Conservation (phyloP, 2,888 invertebrate species). For the Bugula neritina region DNA sequence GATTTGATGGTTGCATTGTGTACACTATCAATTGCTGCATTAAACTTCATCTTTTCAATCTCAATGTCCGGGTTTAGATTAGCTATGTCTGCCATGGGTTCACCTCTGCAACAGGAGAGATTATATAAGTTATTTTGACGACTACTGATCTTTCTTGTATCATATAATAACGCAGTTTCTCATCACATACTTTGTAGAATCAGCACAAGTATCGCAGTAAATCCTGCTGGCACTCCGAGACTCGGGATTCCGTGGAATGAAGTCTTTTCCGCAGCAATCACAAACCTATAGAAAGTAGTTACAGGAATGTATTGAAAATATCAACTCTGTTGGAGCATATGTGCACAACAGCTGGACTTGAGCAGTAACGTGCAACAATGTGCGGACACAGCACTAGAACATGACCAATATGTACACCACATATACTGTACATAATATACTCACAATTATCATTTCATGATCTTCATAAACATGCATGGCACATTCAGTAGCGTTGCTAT, state of each 20-base stretch:
- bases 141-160: too few species aligned
- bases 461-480: constrained; percentile 16
- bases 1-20: too few species aligned
- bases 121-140: too few species aligned
- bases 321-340: too few species aligned
- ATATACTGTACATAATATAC: too few species aligned
- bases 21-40: background rate
- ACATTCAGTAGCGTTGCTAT: background rate
- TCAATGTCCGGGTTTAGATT: background rate
- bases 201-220: background rate
- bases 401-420: too few species aligned
- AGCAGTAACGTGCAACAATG: too few species aligned
- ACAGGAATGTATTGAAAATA: too few species aligned
- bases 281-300: background rate
- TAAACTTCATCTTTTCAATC: background rate
- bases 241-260: background rate
- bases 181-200: background rate
- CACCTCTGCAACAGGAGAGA: background rate
- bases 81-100: background rate
- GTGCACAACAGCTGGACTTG: too few species aligned
- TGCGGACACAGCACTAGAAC: too few species aligned
- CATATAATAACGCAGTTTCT: too few species aligned
- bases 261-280: background rate
- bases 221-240: background rate
- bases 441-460: constrained; percentile 6